Evolutionary conservation across 30 jellyfish, hydroid and myxozoan genomes (phyloP).

Genomic region (Aurelia sp.): DNA sequence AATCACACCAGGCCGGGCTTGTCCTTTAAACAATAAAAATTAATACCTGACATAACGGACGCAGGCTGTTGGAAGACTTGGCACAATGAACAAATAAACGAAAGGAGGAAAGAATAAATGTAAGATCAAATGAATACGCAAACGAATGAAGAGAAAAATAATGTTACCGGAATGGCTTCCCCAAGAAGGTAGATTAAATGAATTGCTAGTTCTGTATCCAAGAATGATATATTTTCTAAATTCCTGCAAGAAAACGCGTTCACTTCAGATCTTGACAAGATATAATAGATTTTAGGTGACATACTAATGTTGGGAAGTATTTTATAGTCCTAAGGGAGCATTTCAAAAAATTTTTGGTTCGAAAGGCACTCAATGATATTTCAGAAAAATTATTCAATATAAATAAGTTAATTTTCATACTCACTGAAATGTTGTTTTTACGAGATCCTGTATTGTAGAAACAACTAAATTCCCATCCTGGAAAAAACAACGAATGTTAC

Average conservation of each 20-base stretch:
- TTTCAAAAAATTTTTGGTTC: too few species aligned
- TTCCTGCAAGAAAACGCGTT: slow-evolving; percentile 35
- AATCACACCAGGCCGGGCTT: too few species aligned
- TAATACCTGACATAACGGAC: too few species aligned
- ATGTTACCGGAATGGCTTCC: slow-evolving; percentile 92
- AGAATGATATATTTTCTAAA: slow-evolving; percentile 66
- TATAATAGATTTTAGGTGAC: background rate
- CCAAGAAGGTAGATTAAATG: slow-evolving; percentile 84
- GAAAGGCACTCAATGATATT: too few species aligned
- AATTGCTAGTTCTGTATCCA: slow-evolving; percentile 85
- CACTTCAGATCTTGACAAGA: background rate
- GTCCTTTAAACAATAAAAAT: too few species aligned
- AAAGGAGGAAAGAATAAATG: too few species aligned
- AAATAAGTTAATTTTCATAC: background rate
- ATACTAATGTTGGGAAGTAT: background rate
- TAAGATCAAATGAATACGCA: too few species aligned
- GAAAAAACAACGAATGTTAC: background rate
- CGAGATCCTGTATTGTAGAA: slow-evolving; percentile 54
- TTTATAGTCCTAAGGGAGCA: background rate
- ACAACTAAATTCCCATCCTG: slow-evolving; percentile 80
- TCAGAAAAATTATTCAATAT: too few species aligned
- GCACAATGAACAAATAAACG: too few species aligned
- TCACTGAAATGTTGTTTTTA: slow-evolving; percentile 67
- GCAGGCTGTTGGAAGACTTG: too few species aligned
- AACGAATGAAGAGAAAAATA: too few species aligned